A percentile compares a stretch with the other conserved stretches of the same genome.
Evolutionary conservation across 2,797 vertebrate genomes (phyloP).

Genomic region (Pangasius sanitwongsei): DNA sequence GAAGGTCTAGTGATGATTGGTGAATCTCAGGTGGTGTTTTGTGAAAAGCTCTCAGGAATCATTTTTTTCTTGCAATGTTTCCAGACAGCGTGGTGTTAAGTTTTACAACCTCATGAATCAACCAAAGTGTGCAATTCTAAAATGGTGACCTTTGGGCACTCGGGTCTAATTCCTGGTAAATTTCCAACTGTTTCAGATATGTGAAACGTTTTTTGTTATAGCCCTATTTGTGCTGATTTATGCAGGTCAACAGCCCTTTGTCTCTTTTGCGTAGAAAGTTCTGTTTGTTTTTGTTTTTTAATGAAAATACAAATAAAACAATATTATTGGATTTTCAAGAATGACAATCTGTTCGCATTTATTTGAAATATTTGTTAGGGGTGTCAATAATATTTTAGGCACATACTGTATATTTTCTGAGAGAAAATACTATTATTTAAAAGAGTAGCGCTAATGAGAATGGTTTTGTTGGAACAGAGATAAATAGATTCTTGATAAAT

Average conservation of each 20-base stretch:
- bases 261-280: background rate
- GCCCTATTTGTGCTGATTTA: background rate
- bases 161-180: background rate
- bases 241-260: background rate
- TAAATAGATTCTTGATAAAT: background rate
- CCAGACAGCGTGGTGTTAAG: background rate
- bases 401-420: background rate
- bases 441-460: background rate
- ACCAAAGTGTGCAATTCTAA: background rate
- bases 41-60: background rate
- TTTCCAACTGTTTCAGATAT: background rate
- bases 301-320: too few species aligned
- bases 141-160: background rate
- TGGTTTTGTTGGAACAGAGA: background rate
- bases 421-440: background rate
- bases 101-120: background rate
- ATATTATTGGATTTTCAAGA: background rate
- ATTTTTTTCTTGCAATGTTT: background rate
- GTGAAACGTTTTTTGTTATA: background rate
- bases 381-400: background rate
- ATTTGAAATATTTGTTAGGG: background rate
- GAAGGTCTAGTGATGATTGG: background rate
- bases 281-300: background rate
- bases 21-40: background rate
- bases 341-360: slow-evolving; percentile 4